phyloP scores from a whole-genome alignment of 2,888 invertebrate genomes.

The Eudemis profundana region DNA sequence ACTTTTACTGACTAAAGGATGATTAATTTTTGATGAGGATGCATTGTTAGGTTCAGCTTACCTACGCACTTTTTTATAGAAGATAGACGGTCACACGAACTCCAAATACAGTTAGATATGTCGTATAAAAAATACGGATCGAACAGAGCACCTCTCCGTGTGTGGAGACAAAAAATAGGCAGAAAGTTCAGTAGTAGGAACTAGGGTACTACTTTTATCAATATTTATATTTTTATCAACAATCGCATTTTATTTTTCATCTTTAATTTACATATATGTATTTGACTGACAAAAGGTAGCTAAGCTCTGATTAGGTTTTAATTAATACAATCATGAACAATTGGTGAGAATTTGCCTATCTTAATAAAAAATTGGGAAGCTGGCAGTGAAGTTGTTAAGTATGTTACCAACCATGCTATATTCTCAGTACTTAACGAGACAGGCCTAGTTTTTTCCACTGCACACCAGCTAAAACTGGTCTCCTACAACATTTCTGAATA shows the following conservation, averaged over 20 bases:
- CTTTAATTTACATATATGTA: too few species aligned
- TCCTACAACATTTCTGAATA: slow-evolving; percentile 19
- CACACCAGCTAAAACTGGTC: slow-evolving; percentile 10
- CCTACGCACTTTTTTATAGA: too few species aligned
- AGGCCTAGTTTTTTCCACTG: slow-evolving; percentile 22
- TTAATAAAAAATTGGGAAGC: neutral
- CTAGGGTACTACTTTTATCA: too few species aligned
- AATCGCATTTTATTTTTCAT: too few species aligned
- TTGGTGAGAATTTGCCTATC: neutral
- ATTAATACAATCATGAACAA: neutral
- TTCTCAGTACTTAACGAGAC: slow-evolving; percentile 27
- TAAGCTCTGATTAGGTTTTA: neutral
- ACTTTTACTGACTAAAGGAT: slow-evolving; percentile 26
- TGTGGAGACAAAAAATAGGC: too few species aligned
- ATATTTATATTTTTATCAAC: too few species aligned
- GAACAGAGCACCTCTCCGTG: too few species aligned
- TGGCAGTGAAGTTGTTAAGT: neutral
- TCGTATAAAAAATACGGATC: too few species aligned
- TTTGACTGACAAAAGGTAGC: too few species aligned
- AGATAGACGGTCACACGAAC: too few species aligned
- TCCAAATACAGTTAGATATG: too few species aligned
- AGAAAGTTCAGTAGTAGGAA: too few species aligned
- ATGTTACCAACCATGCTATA: slow-evolving; percentile 4
- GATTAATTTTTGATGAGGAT: slow-evolving; percentile 32
- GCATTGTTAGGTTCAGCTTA: slow-evolving; percentile 9